These are phyloP conservation scores for Odontomachus brunneus DNA, from an alignment of 1,140 invertebrate genomes.

Conservation along the genomic window DNA sequence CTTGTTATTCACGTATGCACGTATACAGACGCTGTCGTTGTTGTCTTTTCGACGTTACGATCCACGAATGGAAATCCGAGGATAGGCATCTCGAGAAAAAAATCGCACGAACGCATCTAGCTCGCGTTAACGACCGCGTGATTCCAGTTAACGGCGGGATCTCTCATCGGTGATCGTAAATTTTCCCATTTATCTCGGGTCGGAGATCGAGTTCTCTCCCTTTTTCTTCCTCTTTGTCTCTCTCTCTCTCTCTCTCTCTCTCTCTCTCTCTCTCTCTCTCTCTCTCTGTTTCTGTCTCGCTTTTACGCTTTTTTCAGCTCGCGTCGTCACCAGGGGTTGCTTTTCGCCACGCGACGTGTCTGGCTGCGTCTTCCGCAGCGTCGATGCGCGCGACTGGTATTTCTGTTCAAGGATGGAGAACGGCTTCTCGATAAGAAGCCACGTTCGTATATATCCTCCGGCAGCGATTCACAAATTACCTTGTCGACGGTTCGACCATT, in stretches of 20 bases:
- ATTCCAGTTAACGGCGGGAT: neutral
- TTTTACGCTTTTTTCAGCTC: no score
- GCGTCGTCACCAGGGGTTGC: no score
- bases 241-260: no score
- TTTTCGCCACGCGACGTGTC: neutral
- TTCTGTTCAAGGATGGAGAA: slow-evolving; percentile 21
- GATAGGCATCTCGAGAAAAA: neutral
- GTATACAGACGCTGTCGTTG: neutral
- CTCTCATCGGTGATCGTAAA: slow-evolving; percentile 38
- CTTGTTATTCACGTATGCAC: slow-evolving; percentile 21
- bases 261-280: no score
- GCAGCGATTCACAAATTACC: slow-evolving; percentile 60
- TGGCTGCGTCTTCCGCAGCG: neutral
- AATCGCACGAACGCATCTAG: neutral
- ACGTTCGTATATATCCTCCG: slow-evolving; percentile 52
- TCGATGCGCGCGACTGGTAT: slow-evolving; percentile 11
- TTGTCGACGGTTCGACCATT: slow-evolving; percentile 51
- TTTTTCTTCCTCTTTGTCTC: no score
- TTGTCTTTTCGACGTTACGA: neutral
- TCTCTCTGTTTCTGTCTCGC: no score
- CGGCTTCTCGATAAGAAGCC: slow-evolving; percentile 50
- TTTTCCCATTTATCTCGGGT: slow-evolving; percentile 53
- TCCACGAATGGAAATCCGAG: neutral
- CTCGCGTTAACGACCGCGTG: slow-evolving; percentile 15
- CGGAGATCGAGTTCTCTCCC: slow-evolving; percentile 1